These are phyloP conservation scores for Globodera rostochiensis DNA, from an alignment of 1,140 invertebrate species.

Conservation along the genomic window DNA sequence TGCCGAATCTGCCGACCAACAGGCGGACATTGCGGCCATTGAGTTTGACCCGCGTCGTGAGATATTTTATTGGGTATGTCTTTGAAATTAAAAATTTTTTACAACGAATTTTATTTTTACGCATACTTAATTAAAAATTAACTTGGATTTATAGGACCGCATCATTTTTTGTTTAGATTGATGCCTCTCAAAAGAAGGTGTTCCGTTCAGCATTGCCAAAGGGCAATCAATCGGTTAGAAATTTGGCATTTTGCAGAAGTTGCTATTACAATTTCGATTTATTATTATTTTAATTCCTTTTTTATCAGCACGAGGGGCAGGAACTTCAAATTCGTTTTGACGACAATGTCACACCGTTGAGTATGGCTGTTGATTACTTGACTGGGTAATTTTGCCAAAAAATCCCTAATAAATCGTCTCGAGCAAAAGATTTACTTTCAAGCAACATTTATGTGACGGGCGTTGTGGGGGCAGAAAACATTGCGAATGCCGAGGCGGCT, in stretches of 20 bases:
- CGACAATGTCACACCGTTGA: conserved; percentile 45
- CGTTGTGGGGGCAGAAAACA: conserved; percentile 40
- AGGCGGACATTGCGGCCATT: conserved; percentile 57
- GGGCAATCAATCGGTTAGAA: conserved; percentile 57
- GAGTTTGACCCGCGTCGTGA: conserved; percentile 60
- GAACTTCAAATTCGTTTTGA: conserved; percentile 58
- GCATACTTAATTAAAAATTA: background rate
- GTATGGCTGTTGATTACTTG: conserved; percentile 59
- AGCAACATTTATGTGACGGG: conserved; percentile 58
- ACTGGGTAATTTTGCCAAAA: conserved; percentile 50
- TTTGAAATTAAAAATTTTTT: no score
- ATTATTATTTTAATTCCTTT: background rate
- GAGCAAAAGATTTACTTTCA: background rate
- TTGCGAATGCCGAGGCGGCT: conserved; percentile 34
- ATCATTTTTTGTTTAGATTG: conserved; percentile 40
- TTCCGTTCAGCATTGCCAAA: conserved; percentile 59
- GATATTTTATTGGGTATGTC: conserved; percentile 56
- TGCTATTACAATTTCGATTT: background rate
- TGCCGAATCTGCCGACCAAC: conserved; percentile 37
- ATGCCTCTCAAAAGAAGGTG: conserved; percentile 46
- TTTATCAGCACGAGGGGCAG: conserved; percentile 56
- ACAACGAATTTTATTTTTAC: no score
- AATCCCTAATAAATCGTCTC: background rate
- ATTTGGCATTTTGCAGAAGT: background rate
- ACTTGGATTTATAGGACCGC: background rate